phyloP scores from a whole-genome alignment of 2,797 vertebrate species.

The Sebastes kiyomatsui region DNA sequence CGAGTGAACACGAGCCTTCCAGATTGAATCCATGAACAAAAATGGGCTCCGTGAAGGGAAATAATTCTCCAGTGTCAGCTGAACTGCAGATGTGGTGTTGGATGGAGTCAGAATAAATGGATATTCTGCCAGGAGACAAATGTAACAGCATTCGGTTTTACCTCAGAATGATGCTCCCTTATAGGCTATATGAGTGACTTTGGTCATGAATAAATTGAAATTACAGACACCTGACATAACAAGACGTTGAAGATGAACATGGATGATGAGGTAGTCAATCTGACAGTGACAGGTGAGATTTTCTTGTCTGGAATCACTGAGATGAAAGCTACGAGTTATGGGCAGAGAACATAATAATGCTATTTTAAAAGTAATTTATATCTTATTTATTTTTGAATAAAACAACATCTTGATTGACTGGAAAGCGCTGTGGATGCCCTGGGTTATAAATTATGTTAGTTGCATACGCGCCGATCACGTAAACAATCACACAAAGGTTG shows the following conservation, averaged over 20 bases:
- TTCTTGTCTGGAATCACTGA: too few relatives aligned
- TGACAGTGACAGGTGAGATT: not conserved
- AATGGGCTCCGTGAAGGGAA: not conserved
- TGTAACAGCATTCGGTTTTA: not conserved
- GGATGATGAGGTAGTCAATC: not conserved
- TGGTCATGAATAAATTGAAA: not conserved
- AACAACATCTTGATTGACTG: too few relatives aligned
- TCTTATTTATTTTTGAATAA: not conserved
- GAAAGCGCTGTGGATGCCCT: too few relatives aligned
- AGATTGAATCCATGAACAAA: not conserved
- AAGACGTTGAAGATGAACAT: not conserved
- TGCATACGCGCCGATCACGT: too few relatives aligned
- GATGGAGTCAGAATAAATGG: slow-evolving; percentile 2
- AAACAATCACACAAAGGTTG: too few relatives aligned
- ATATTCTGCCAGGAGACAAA: slow-evolving; percentile 15
- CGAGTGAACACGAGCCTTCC: not conserved
- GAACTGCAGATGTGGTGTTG: not conserved
- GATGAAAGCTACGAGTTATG: not conserved
- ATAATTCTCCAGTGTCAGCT: slow-evolving; percentile 9
- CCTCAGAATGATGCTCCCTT: not conserved
- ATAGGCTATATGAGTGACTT: not conserved
- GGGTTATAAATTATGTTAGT: too few relatives aligned
- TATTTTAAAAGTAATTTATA: not conserved
- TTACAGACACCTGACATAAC: too few relatives aligned
- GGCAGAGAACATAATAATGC: too few relatives aligned